These are phyloP conservation scores for Cataglyphis livida DNA, from an alignment of 2,888 invertebrate species.

Conservation along the genomic window DNA sequence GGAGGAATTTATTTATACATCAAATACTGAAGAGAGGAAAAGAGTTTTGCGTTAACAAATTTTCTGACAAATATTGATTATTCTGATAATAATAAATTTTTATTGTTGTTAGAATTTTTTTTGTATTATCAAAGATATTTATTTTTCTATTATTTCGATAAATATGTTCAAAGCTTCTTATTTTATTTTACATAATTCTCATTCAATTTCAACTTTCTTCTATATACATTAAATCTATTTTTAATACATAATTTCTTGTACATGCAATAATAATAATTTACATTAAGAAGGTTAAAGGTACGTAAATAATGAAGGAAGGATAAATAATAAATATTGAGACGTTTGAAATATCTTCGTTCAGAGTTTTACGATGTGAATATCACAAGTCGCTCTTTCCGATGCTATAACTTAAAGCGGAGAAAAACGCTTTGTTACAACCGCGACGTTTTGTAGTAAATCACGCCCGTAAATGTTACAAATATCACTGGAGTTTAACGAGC, in stretches of 20 bases:
- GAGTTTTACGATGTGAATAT: neutral
- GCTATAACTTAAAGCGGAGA: slow-evolving; percentile 27
- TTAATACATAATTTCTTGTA: neutral
- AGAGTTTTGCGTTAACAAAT: neutral
- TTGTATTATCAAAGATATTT: slow-evolving; percentile 1
- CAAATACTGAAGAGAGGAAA: neutral
- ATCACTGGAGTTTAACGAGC: slow-evolving; percentile 68
- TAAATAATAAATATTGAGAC: neutral
- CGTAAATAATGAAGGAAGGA: neutral
- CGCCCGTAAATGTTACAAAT: slow-evolving; percentile 66
- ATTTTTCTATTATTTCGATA: neutral
- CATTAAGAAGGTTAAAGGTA: neutral
- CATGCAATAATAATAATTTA: neutral
- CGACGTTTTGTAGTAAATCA: slow-evolving; percentile 67
- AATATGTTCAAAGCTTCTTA: neutral
- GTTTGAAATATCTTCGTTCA: neutral
- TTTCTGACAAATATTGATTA: neutral
- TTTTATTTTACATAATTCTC: neutral
- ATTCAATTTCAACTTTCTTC: neutral
- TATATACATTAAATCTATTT: neutral
- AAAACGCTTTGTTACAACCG: slow-evolving; percentile 56
- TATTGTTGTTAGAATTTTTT: neutral
- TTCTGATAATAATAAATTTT: neutral
- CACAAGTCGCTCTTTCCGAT: slow-evolving; percentile 5
- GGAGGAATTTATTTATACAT: neutral